phyloP scores from a whole-genome alignment of 1,140 invertebrate genomes.

The Cyphomyrmex costatus region DNA sequence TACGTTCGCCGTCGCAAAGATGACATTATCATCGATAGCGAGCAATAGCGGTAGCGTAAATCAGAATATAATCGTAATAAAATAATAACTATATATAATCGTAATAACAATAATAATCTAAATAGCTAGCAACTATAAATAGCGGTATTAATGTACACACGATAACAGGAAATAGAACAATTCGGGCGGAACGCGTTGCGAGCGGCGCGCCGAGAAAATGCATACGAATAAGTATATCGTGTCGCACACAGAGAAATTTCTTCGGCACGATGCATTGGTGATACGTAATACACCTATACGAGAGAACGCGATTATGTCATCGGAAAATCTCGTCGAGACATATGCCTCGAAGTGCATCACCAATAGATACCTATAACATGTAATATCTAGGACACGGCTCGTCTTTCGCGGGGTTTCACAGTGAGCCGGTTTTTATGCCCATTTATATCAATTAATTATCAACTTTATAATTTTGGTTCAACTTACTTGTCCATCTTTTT shows the following conservation, averaged over 20 bases:
- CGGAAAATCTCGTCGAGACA: background rate
- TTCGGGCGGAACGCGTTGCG: constrained; percentile 12
- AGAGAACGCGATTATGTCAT: constrained; percentile 3
- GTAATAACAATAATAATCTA: constrained; percentile 45
- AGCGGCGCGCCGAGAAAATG: constrained; percentile 20
- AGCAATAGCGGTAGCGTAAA: background rate
- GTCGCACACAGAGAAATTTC: constrained; percentile 12
- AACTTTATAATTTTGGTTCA: too few species aligned
- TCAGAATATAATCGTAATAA: constrained; percentile 31
- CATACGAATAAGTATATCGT: constrained; percentile 16
- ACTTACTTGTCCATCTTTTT: too few species aligned
- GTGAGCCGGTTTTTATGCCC: background rate
- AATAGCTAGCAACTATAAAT: constrained; percentile 11
- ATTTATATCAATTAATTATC: too few species aligned
- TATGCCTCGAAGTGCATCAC: background rate
- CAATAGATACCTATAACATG: background rate
- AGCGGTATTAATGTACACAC: constrained; percentile 45
- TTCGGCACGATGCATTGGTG: background rate
- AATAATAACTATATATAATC: constrained; percentile 51
- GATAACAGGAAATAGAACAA: constrained; percentile 48
- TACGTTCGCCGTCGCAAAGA: background rate
- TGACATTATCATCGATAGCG: constrained; percentile 16
- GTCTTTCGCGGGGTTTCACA: background rate
- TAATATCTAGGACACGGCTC: background rate
- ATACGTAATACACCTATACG: background rate